Base-by-base conservation (phyloP, 2,888 invertebrate genomes). In the Sisyra terminalis region DNA sequence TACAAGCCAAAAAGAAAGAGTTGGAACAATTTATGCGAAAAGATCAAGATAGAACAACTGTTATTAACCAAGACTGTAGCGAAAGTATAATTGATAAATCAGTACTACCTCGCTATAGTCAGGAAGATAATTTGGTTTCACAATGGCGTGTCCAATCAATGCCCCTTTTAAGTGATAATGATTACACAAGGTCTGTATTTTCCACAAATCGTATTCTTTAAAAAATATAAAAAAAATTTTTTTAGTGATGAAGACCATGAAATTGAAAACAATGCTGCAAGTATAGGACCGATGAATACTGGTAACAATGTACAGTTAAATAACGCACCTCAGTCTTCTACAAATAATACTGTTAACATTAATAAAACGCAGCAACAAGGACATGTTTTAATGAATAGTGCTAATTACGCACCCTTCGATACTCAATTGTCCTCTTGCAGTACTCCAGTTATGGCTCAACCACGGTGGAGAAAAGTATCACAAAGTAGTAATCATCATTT, bases 21-120 rank as follows among this genome's bases (percentile, higher is more conserved):
- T 59, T 78, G 2, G 78, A 78, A 50, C 71, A 73, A 43, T 61
- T 78, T 36, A 70, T 78, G 58, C 71, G 74, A 47, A 79, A 78
- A 56, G 75, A 73, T 64, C 62, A 61, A 55, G 61, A 61, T 61
- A 57, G 58, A 9, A 56, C 60, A 17, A 63, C 63, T 10, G 59
- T 61, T 48, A 52, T 63, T 42, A 64, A 64, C 46, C 64, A 63
- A 46, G 64, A 65, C 50, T 60, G 61, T 41, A 57, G 53, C 37
- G 62, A 61, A 45, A 32, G 46, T 6, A 47, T 48, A 31, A 43
- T 48, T 15, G 57, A 55, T 40, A 63, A 64, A 51, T 59, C 60
- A 1, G 62, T 63, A 45, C 43, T 45, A 8, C 42, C 47, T 10
- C 38, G 38, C 9, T 43, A 18, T 18, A 35, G 9, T 7, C 34